Percentiles rank a stretch among this genome's conserved stretches.
phyloP scores from a whole-genome alignment of 2,113 vertebrate genomes.

The Nibea albiflora region DNA sequence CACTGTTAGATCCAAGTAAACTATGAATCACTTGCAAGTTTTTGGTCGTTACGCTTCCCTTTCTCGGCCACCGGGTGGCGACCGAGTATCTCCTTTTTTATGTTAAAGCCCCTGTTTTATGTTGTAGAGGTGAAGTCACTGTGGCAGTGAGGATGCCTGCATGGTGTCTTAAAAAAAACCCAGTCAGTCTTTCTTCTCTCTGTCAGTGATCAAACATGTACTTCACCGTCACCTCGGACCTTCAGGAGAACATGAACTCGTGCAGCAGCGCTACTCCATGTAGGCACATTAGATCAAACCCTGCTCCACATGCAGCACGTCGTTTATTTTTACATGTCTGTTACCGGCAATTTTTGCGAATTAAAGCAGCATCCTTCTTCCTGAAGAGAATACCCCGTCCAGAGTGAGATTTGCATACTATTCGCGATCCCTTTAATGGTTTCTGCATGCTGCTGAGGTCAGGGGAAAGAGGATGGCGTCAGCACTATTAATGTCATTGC shows the following conservation, averaged over 20 bases:
- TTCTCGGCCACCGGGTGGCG: slow-evolving; percentile 74
- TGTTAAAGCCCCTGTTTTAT: background rate
- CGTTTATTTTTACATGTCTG: background rate
- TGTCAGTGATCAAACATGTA: no score
- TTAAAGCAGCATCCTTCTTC: slow-evolving; percentile 11
- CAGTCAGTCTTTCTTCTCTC: background rate
- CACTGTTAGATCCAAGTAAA: slow-evolving; percentile 4
- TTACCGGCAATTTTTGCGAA: background rate
- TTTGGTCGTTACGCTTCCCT: background rate
- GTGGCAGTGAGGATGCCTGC: background rate
- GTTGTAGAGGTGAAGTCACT: background rate
- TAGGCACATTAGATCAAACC: background rate
- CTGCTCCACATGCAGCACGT: no score
- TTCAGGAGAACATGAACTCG: background rate
- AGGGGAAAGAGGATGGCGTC: slow-evolving; percentile 30
- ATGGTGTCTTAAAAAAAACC: background rate
- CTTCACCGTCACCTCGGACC: background rate
- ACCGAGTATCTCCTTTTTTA: slow-evolving; percentile 59
- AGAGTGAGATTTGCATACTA: slow-evolving; percentile 47
- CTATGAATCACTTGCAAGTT: slow-evolving; percentile 6
- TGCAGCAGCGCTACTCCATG: background rate
- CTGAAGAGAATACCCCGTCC: slow-evolving; percentile 39
- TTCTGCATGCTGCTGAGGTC: slow-evolving; percentile 43
- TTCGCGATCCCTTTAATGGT: slow-evolving; percentile 10
- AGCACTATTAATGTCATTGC: slow-evolving; percentile 30